Percentiles rank a stretch among this genome's conserved stretches.
phyloP scores from a whole-genome alignment of 2,888 invertebrate species.

The Priocnemis perturbator region DNA sequence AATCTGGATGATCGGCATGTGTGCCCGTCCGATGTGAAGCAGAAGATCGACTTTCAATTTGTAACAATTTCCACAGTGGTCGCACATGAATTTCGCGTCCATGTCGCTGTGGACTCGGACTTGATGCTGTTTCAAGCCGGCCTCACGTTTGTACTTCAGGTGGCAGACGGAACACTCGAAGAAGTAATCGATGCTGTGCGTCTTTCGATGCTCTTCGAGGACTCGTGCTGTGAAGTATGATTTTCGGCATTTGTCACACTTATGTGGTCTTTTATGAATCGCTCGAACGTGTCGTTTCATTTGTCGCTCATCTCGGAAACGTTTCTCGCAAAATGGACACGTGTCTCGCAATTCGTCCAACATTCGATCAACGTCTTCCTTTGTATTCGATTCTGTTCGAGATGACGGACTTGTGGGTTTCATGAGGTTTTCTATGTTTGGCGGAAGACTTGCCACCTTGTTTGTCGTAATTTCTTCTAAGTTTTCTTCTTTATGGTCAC shows the following conservation, averaged over 20 bases:
- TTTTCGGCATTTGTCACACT: slow-evolving; percentile 48
- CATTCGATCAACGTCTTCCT: neutral
- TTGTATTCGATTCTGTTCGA: too few relatives aligned
- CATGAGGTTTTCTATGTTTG: slow-evolving; percentile 11
- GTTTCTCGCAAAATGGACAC: slow-evolving; percentile 54
- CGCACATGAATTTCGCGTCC: slow-evolving; percentile 48
- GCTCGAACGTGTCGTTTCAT: slow-evolving; percentile 48
- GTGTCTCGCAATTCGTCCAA: slow-evolving; percentile 10
- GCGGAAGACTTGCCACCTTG: too few relatives aligned
- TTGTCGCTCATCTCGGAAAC: slow-evolving; percentile 36
- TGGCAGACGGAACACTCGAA: slow-evolving; percentile 57
- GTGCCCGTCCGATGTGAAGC: slow-evolving; percentile 49
- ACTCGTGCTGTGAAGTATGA: slow-evolving; percentile 40
- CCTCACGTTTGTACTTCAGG: slow-evolving; percentile 51
- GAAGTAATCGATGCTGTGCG: slow-evolving; percentile 53
- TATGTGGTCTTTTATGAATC: slow-evolving; percentile 45
- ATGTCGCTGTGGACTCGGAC: slow-evolving; percentile 44
- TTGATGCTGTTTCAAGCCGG: slow-evolving; percentile 51
- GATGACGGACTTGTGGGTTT: slow-evolving; percentile 39
- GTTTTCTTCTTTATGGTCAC: too few relatives aligned
- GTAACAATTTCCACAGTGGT: slow-evolving; percentile 55
- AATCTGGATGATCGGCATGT: slow-evolving; percentile 46
- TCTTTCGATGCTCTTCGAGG: slow-evolving; percentile 55
- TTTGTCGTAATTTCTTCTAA: too few relatives aligned
- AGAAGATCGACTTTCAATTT: slow-evolving; percentile 55